phyloP scores from a whole-genome alignment of 2,797 vertebrate species.

The Jordanella pulchra region DNA sequence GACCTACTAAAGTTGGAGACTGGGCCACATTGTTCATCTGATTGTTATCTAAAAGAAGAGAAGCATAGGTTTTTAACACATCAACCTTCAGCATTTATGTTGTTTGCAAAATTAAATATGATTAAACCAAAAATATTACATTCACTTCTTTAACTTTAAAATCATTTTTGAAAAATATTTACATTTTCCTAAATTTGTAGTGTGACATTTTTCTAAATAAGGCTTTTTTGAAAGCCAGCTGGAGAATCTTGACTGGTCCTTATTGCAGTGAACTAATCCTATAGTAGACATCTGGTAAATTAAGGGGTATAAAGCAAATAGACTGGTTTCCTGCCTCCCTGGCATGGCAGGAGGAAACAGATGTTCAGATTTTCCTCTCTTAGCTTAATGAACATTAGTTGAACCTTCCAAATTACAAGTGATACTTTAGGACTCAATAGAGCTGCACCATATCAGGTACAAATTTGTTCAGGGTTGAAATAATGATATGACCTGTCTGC shows the following conservation, averaged over 20 bases:
- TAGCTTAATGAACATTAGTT: too few species aligned
- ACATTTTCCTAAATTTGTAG: conserved; percentile 18
- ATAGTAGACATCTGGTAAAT: conserved; percentile 80
- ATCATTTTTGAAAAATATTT: neutral
- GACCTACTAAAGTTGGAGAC: conserved; percentile 86
- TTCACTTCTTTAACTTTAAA: neutral
- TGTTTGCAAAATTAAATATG: neutral
- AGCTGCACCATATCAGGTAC: too few species aligned
- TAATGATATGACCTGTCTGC: too few species aligned
- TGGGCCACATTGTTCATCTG: conserved; percentile 91
- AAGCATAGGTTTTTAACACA: conserved; percentile 25
- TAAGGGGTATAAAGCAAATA: conserved; percentile 60
- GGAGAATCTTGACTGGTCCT: conserved; percentile 64
- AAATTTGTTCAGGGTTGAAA: too few species aligned
- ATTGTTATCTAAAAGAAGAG: conserved; percentile 79
- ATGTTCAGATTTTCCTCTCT: too few species aligned
- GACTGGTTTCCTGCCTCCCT: too few species aligned
- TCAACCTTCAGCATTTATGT: neutral
- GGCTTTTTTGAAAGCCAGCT: conserved; percentile 61
- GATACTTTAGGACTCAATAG: too few species aligned
- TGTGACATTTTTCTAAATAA: conserved; percentile 47
- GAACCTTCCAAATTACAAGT: too few species aligned
- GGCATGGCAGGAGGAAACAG: too few species aligned
- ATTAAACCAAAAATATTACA: neutral
- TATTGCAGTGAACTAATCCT: conserved; percentile 70